A percentile compares a stretch with the other conserved stretches of the same genome.
These are phyloP conservation scores for Patagioenas fasciata DNA, from an alignment of 2,113 vertebrate genomes.

Conservation along the genomic window DNA sequence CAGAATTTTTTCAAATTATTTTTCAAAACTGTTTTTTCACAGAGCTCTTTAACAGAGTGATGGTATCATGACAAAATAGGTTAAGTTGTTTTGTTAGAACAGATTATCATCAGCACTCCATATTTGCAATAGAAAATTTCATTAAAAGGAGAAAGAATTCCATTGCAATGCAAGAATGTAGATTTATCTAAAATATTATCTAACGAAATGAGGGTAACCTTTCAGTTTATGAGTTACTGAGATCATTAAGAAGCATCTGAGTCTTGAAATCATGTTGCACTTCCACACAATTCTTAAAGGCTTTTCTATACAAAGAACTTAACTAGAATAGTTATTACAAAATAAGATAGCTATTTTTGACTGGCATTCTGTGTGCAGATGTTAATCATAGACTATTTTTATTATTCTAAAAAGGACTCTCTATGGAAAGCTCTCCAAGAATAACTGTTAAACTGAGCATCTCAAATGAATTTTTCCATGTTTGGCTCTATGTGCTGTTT, in stretches of 20 bases:
- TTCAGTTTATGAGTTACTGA: not conserved
- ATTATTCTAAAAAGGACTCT: slow-evolving; percentile 1
- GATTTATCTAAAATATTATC: not conserved
- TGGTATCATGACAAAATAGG: not conserved
- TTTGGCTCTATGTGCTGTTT: not conserved
- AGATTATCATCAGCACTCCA: not conserved
- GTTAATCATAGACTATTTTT: slow-evolving; percentile 13
- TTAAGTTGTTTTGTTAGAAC: not conserved
- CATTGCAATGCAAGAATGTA: not conserved
- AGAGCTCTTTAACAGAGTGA: not conserved
- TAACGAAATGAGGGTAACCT: not conserved
- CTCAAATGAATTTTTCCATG: not conserved
- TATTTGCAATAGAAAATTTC: not conserved
- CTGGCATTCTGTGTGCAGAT: not conserved
- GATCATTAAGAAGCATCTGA: not conserved
- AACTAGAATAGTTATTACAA: not conserved
- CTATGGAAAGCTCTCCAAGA: not conserved
- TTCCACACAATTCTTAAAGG: not conserved
- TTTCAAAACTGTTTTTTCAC: not conserved
- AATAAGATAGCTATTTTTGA: slow-evolving; percentile 5
- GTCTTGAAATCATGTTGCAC: not conserved
- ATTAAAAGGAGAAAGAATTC: not conserved
- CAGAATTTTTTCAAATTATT: not conserved
- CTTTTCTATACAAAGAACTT: not conserved
- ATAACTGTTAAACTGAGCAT: not conserved